Evolutionary conservation across 2,888 invertebrate species (phyloP), one percentile per base, ranked within the genome.

Genomic region (Platerodrilus igneus): DNA sequence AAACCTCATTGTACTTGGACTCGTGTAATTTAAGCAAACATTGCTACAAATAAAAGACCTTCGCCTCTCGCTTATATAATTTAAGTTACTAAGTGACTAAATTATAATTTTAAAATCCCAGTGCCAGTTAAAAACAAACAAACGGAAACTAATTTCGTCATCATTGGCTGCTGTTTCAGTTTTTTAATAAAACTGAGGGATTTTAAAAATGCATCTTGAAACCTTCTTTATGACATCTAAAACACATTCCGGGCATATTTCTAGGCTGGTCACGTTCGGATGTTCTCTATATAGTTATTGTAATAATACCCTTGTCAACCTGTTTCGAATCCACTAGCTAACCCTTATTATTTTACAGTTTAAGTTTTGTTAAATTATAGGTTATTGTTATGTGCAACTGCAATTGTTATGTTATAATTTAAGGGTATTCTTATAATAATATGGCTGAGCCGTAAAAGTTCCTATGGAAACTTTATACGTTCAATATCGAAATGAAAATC

Each of bases 231-330:
- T 40, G 38, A 43, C 35, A 33, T 39, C 38, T 39, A 39, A 44
- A 44, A 44, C 39, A 39, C 44, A 44, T 44, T 44, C 44, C 39
- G 32, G 17, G 28, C 39, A 44, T 44, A 44, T 44, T 44, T 44
- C 33, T 23, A 44, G 23, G 36, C 44, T 36, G 44, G 40, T 44
- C 44, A 44, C 44, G 44, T 44, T 44, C 27, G 23, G 44, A 36
- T 40, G 39, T 39, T 44, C 44, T 44, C 39, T 40, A 44, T 44
- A 44, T 44, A 44, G 44, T 44, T 44, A 44, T 44, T 40, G 44
- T 44, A 44, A 44, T 44, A 44, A 44, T 44, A 44, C 44, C 44
- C 44, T 44, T 40, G 44, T 44, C 44, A 44, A 44, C 44, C 44
- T 40, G 44, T 44, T 44, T 40, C 39, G 40, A 44, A 39, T 40